phyloP scores from a whole-genome alignment of 53 echinoderm and acorn worm species.

The Paracentrotus lividus region DNA sequence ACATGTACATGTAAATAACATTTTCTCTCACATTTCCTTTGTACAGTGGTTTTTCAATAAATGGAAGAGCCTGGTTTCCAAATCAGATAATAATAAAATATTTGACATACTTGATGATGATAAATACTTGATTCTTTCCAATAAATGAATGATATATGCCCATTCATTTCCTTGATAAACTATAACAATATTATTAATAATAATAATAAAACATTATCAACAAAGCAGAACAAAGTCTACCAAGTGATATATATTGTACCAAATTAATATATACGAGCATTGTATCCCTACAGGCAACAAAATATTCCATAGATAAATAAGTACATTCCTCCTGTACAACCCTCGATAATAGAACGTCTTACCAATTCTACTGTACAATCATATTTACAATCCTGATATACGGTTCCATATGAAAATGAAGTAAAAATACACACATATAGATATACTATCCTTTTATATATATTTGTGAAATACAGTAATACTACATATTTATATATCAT shows the following conservation, averaged over 20 bases:
- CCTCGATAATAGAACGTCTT: constrained; percentile 15
- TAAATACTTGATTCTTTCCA: constrained; percentile 61
- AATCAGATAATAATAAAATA: constrained; percentile 62
- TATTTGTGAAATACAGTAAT: too few species aligned
- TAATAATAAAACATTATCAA: constrained; percentile 43
- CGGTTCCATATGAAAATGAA: constrained; percentile 71
- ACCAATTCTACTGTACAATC: constrained; percentile 61
- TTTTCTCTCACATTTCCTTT: constrained; percentile 51
- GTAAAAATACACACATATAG: constrained; percentile 68
- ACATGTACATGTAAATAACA: constrained; percentile 33
- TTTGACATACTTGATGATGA: constrained; percentile 67
- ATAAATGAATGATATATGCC: constrained; percentile 54
- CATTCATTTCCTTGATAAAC: constrained; percentile 45
- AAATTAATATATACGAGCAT: constrained; percentile 63
- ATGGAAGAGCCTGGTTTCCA: constrained; percentile 68
- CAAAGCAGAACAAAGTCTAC: constrained; percentile 23
- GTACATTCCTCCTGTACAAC: constrained; percentile 62
- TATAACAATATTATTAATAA: constrained; percentile 22
- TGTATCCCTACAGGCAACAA: constrained; percentile 62
- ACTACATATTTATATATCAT: constrained; percentile 55
- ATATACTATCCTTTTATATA: too few species aligned
- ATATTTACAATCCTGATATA: constrained; percentile 71
- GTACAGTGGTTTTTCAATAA: constrained; percentile 67
- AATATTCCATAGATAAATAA: constrained; percentile 57
- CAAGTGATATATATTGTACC: constrained; percentile 33